These are phyloP conservation scores for Drosophila borborema DNA, from an alignment of 2,888 invertebrate genomes.

Conservation along the genomic window DNA sequence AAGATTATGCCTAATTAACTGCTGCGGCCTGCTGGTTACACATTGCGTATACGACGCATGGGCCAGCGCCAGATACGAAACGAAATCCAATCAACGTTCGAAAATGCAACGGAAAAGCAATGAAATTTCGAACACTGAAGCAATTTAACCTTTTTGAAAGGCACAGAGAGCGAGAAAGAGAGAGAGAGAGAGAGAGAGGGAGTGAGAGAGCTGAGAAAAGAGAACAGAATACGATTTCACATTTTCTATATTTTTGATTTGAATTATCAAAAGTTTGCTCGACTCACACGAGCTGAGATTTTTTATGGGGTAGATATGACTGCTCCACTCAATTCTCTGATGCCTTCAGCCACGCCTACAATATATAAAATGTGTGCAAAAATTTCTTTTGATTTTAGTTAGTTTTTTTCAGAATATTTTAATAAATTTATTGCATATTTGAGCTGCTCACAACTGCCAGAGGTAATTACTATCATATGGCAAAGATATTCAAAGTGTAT, in stretches of 20 bases:
- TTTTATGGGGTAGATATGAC: too few relatives aligned
- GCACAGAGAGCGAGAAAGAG: too few relatives aligned
- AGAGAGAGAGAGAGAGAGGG: too few relatives aligned
- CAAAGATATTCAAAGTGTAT: slow-evolving; percentile 24
- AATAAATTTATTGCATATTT: slow-evolving; percentile 1
- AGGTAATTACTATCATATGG: slow-evolving; percentile 22
- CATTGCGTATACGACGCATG: slow-evolving; percentile 42
- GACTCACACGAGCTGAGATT: too few relatives aligned
- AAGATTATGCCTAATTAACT: slow-evolving; percentile 61
- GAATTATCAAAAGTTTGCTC: too few relatives aligned
- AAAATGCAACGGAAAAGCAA: background rate
- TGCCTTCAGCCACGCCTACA: background rate
- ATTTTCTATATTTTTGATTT: too few relatives aligned
- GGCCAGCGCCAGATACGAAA: background rate
- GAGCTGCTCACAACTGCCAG: background rate
- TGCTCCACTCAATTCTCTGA: too few relatives aligned
- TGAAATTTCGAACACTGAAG: background rate
- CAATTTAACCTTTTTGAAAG: too few relatives aligned
- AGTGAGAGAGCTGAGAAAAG: too few relatives aligned
- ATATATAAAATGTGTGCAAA: background rate
- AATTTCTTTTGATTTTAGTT: background rate
- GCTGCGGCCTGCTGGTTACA: slow-evolving; percentile 18
- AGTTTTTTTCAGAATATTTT: background rate
- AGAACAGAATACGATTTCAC: too few relatives aligned
- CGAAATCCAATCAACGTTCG: too few relatives aligned